phyloP scores from a whole-genome alignment of 1,140 invertebrate genomes.

The Dinoponera quadriceps region DNA sequence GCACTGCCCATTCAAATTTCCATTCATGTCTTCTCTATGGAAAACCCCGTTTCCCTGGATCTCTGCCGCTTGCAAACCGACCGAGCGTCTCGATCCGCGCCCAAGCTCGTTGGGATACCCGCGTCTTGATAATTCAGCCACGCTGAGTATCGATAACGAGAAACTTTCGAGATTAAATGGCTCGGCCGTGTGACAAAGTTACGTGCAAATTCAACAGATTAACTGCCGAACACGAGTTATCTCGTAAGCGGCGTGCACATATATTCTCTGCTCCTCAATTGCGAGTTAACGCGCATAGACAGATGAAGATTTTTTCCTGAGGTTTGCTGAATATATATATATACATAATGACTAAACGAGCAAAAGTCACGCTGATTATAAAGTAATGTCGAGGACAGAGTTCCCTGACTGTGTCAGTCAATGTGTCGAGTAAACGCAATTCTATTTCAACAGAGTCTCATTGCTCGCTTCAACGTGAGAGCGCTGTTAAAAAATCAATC shows the following conservation, averaged over 20 bases:
- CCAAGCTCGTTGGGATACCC: conserved; percentile 42
- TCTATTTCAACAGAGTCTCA: too few relatives aligned
- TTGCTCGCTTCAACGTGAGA: too few relatives aligned
- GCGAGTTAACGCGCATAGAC: too few relatives aligned
- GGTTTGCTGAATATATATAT: too few relatives aligned
- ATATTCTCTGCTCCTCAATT: too few relatives aligned
- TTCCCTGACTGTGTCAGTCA: too few relatives aligned
- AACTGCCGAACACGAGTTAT: neutral
- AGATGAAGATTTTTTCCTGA: too few relatives aligned
- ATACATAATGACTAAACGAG: too few relatives aligned
- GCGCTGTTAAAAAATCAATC: too few relatives aligned
- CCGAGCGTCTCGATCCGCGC: neutral
- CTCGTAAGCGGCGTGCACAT: neutral
- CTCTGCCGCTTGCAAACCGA: neutral
- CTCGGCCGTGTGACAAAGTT: neutral
- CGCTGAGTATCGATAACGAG: neutral
- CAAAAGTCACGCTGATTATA: too few relatives aligned
- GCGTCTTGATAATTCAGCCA: conserved; percentile 5
- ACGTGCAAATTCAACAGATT: neutral
- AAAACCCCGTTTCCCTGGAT: conserved; percentile 44
- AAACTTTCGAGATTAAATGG: neutral
- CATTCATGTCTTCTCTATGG: conserved; percentile 46
- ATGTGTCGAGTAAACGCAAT: too few relatives aligned
- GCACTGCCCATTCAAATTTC: conserved; percentile 81
- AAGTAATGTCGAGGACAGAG: too few relatives aligned